Conservation (phyloP, 2,888 invertebrate species). For the Nymphalis urticae region DNA sequence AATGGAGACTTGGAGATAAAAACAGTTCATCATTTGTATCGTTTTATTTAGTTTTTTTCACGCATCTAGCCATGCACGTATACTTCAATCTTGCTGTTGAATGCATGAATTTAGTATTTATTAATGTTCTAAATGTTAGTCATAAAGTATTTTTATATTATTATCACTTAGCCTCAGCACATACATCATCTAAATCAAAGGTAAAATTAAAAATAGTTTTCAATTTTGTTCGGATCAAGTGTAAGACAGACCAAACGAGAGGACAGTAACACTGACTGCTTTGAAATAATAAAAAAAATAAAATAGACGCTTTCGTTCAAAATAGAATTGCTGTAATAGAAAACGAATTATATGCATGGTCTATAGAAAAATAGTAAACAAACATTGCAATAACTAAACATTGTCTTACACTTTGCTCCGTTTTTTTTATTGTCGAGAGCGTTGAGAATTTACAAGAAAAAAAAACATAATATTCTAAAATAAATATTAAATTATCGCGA, state of each 20-base stretch:
- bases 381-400: slow-evolving; percentile 42
- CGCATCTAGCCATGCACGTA: slow-evolving; percentile 81
- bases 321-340: slow-evolving; percentile 56
- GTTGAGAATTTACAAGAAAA: slow-evolving; percentile 78
- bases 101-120: slow-evolving; percentile 75
- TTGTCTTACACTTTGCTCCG: slow-evolving; percentile 76
- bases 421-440: slow-evolving; percentile 72
- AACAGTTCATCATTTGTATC: slow-evolving; percentile 48
- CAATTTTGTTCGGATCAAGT: slow-evolving; percentile 68
- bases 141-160: slow-evolving; percentile 52
- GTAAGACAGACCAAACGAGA: slow-evolving; percentile 70
- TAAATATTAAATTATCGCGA: slow-evolving; percentile 40
- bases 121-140: slow-evolving; percentile 72
- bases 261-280: slow-evolving; percentile 4
- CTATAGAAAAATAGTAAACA: slow-evolving; percentile 14
- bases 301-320: slow-evolving; percentile 57
- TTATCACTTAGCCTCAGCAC: slow-evolving; percentile 78
- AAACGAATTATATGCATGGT: slow-evolving; percentile 56
- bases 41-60: slow-evolving; percentile 74
- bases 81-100: slow-evolving; percentile 76
- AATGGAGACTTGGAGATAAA: slow-evolving; percentile 55
- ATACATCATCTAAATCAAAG: slow-evolving; percentile 74
- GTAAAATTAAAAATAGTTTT: slow-evolving; percentile 60
- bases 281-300: slow-evolving; percentile 17
- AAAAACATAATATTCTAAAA: slow-evolving; percentile 10